A percentile compares a stretch with the other conserved stretches of the same genome.
phyloP scores from a whole-genome alignment of 2,888 invertebrate genomes.

The Drosophila sordidapex region DNA sequence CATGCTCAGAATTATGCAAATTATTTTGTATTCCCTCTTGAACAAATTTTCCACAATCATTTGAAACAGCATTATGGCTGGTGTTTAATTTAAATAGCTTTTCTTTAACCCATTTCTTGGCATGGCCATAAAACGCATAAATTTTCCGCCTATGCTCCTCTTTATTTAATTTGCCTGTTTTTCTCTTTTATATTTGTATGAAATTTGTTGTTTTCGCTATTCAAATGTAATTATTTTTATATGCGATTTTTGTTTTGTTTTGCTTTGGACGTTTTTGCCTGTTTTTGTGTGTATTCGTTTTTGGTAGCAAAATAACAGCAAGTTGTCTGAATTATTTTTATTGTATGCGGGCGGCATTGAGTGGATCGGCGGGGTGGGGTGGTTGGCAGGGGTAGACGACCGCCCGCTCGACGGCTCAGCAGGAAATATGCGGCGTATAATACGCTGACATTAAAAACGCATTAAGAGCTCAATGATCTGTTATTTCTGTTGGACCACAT shows the following conservation, averaged over 20 bases:
- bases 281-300: constrained; percentile 29
- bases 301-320: constrained; percentile 40
- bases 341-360: constrained; percentile 32
- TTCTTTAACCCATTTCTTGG: constrained; percentile 53
- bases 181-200: constrained; percentile 24
- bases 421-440: constrained; percentile 65
- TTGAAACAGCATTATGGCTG: constrained; percentile 5
- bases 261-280: constrained; percentile 9
- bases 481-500: constrained; percentile 45
- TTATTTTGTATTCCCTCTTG: constrained; percentile 11
- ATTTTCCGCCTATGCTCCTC: constrained; percentile 57
- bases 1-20: constrained; percentile 31
- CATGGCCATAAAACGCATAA: constrained; percentile 61
- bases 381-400: background rate
- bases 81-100: constrained; percentile 46
- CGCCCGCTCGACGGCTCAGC: constrained; percentile 42
- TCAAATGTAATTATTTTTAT: constrained; percentile 68
- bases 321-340: constrained; percentile 45
- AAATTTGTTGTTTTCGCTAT: constrained; percentile 44
- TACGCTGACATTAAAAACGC: constrained; percentile 71
- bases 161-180: constrained; percentile 24
- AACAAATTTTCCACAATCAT: constrained; percentile 17
- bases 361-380: background rate
- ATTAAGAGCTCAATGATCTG: constrained; percentile 78
- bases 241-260: constrained; percentile 45